Evolutionary conservation across 2,797 vertebrate species (phyloP).

Genomic region (Garrulus glandarius): DNA sequence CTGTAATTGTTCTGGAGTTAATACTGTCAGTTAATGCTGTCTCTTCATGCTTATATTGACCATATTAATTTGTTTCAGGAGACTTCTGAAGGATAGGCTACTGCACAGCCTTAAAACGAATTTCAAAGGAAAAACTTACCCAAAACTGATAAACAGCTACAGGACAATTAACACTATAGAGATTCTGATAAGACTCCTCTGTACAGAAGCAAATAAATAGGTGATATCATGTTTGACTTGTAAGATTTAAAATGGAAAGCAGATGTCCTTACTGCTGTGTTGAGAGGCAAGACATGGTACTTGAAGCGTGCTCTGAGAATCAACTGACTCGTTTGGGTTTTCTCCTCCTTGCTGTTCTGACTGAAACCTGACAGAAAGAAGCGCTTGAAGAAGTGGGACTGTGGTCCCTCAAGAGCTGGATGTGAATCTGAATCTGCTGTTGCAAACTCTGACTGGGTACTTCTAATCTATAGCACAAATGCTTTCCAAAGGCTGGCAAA

Average conservation of each 20-base stretch:
- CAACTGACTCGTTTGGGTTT: not conserved
- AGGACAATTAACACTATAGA: not conserved
- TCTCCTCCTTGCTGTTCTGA: not conserved
- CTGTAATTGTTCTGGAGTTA: not conserved
- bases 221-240: not conserved
- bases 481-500: not conserved
- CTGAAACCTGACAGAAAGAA: not conserved
- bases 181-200: not conserved
- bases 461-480: not conserved
- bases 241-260: not conserved
- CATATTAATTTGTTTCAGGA: not conserved
- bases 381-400: not conserved
- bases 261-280: not conserved
- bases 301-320: not conserved
- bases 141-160: not conserved
- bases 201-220: not conserved
- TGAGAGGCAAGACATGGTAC: not conserved
- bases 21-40: not conserved
- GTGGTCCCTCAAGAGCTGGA: not conserved
- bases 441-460: not conserved
- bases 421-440: not conserved
- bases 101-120: not conserved
- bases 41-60: not conserved
- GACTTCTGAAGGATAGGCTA: not conserved
- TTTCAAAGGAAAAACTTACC: not conserved